Base-by-base conservation (phyloP, 2,888 invertebrate genomes). In the Harmothoe impar region DNA sequence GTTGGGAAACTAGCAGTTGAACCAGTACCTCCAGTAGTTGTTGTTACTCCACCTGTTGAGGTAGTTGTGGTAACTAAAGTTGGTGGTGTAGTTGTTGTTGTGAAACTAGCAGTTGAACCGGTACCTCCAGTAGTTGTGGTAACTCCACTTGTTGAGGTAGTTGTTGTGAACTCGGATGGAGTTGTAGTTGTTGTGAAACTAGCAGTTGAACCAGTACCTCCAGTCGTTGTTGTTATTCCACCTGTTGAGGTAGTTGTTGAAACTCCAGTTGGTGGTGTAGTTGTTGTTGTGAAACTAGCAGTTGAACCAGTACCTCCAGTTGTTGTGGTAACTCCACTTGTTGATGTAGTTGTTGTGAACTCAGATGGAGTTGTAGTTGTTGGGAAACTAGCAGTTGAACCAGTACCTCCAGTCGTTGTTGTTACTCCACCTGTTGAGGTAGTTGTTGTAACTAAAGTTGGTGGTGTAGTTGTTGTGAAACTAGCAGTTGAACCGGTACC, bases 91-190 rank as follows among this genome's bases (percentile, higher is more conserved):
- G n/a, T n/a, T n/a, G 77, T 77, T 5, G 31, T 23, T 31, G 31
- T 7, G 5, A 33, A 5, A 77, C 29, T 23, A 77, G 31, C 29
- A 25, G 33, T 77, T 5, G 77, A 31, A 23, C 31, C 31, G 10
- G 77, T 77, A 7, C 77, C 77, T 17, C 31, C 31, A 31, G 77
- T 77, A 5, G 77, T 77, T 29, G 31, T 33, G 5, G 77, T 31
- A 31, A 77, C 77, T 31, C 77, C 77, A 77, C 31, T 77, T 31
- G 77, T 25, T 31, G 77, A 31, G 33, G 77, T 77, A 31, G 77
- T 77, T 5, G 12, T 23, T 31, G 77, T 31, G 7, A 31, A 3
- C 5, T 33, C 31, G 23, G 77, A n/a, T n/a, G n/a, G n/a, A n/a
- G n/a, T 10, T 31, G 77, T 77, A 33, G 77, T 77, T 77, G 77